These are phyloP conservation scores for Heliconius hewitsoni DNA, from an alignment of 1,140 invertebrate species.

Conservation along the genomic window DNA sequence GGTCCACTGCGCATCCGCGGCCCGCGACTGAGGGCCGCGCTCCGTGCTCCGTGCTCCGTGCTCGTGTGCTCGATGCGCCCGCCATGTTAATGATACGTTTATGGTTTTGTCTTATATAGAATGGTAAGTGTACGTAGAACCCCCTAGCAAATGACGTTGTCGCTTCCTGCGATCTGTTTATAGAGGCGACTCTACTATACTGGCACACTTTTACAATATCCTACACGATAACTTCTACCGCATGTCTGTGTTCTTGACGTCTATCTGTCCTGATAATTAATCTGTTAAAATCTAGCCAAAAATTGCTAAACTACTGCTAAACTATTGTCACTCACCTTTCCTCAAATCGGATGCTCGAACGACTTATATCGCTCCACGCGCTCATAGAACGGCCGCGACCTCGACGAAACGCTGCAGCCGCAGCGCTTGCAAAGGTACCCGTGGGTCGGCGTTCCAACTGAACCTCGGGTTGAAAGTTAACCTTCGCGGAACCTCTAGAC, in stretches of 20 bases:
- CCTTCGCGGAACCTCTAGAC: conserved; percentile 81
- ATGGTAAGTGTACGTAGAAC: conserved; percentile 57
- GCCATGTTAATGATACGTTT: conserved; percentile 33
- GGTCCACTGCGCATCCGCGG: conserved; percentile 31
- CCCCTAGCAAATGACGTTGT: conserved; percentile 29
- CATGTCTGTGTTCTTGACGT: conserved; percentile 26
- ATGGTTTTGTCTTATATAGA: conserved; percentile 19
- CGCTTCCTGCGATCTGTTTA: conserved; percentile 28
- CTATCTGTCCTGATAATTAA: conserved; percentile 8
- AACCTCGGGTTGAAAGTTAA: conserved; percentile 88
- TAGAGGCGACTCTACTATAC: background rate
- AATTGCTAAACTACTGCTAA: background rate
- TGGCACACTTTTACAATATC: conserved; percentile 9
- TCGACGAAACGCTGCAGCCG: conserved; percentile 80
- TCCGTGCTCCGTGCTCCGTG: background rate
- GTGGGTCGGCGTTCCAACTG: conserved; percentile 83
- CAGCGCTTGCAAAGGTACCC: conserved; percentile 78
- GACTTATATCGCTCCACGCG: conserved; percentile 91
- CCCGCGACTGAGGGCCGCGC: background rate
- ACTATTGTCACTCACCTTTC: conserved; percentile 84
- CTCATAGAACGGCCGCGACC: conserved; percentile 88
- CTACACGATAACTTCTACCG: conserved; percentile 6
- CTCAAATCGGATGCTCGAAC: conserved; percentile 89
- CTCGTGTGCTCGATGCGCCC: conserved; percentile 22
- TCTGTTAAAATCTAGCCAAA: background rate